phyloP scores from a whole-genome alignment of 2,113 vertebrate genomes.

The Amia ocellicauda region DNA sequence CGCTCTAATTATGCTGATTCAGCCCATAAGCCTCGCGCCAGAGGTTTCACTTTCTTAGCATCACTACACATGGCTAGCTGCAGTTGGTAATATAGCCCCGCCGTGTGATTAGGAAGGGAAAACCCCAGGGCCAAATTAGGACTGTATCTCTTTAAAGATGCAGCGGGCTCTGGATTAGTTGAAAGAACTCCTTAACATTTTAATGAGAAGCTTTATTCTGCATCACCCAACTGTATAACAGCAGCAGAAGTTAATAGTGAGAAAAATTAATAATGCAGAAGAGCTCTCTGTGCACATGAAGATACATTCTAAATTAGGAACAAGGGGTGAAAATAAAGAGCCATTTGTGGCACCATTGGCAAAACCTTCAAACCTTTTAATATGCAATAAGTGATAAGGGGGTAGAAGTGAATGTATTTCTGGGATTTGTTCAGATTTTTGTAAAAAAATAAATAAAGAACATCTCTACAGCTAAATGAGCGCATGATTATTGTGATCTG shows the following conservation, averaged over 20 bases:
- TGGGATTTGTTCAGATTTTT: too few relatives aligned
- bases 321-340: conserved; percentile 47
- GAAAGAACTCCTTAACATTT: conserved; percentile 57
- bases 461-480: too few relatives aligned
- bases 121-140: conserved; percentile 11
- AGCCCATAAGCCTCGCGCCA: too few relatives aligned
- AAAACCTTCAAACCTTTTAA: conserved; percentile 47
- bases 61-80: too few relatives aligned
- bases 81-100: too few relatives aligned
- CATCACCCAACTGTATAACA: conserved; percentile 58
- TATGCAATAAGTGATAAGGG: conserved; percentile 47
- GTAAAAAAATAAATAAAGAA: too few relatives aligned
- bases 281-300: conserved; percentile 43
- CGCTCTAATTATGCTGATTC: too few relatives aligned
- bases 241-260: conserved; percentile 48
- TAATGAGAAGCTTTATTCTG: conserved; percentile 75
- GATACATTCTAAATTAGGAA: conserved; percentile 42
- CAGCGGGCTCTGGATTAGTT: conserved; percentile 35
- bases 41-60: too few relatives aligned
- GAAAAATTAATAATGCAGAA: conserved; percentile 50
- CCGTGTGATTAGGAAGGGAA: background rate
- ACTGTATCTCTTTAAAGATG: background rate
- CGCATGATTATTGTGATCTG: too few relatives aligned
- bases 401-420: too few relatives aligned
- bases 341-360: conserved; percentile 52